These are phyloP conservation scores for Phalacrocorax carbo DNA, from an alignment of 2,113 vertebrate species.

Conservation along the genomic window DNA sequence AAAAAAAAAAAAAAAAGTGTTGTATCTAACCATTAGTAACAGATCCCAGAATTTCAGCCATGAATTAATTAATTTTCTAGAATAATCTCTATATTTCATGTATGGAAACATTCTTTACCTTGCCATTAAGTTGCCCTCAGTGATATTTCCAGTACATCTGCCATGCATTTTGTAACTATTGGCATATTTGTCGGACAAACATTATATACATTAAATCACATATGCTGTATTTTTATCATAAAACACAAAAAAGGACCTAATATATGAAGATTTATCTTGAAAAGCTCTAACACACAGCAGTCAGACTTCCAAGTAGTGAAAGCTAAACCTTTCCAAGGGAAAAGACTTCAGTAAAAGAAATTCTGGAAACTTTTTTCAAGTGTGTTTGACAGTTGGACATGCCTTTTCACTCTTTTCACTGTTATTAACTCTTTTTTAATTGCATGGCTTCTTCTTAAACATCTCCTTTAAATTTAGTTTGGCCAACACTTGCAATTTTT, in stretches of 20 bases:
- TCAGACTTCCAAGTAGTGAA: neutral
- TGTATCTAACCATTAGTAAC: neutral
- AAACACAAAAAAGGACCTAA: neutral
- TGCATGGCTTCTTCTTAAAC: neutral
- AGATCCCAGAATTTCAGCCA: neutral
- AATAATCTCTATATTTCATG: neutral
- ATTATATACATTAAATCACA: neutral
- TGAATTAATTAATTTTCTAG: neutral
- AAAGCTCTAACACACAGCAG: neutral
- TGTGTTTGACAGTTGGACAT: neutral
- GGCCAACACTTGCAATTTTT: neutral
- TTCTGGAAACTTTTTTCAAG: neutral
- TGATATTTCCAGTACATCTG: neutral
- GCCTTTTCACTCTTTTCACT: neutral
- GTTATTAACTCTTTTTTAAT: neutral
- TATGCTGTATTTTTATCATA: neutral
- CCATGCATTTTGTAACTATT: neutral
- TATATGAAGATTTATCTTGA: neutral
- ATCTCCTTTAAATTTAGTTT: neutral
- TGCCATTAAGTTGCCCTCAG: neutral
- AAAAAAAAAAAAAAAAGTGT: neutral
- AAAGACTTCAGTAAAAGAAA: neutral
- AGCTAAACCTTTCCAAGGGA: neutral
- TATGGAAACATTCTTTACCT: neutral
- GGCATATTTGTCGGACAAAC: neutral